Base-by-base conservation (phyloP, 2,888 invertebrate species). In the Plusia festucae region DNA sequence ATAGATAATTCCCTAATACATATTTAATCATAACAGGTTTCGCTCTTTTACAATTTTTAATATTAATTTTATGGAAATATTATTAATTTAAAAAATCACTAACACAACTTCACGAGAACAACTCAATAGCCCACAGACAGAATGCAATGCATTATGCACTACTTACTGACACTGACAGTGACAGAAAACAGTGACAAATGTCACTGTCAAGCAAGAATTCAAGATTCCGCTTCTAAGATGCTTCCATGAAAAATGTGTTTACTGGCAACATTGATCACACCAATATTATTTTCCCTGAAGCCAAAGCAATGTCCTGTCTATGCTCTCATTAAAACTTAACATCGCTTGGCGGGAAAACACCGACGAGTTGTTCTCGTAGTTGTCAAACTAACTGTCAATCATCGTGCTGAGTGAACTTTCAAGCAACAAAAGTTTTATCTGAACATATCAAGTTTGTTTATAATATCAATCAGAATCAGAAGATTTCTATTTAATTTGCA, bases 81-180 rank as follows among this genome's bases (percentile, higher is more conserved):
- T 58, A 60, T 22, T 8, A 40, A 44, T 58, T 40, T 58, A 51
- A 27, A n/a, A 53, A 18, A 20, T 55, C 53, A 77, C 44, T 49
- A 53, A 40, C 54, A 60, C n/a, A n/a, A n/a, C n/a, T n/a, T n/a
- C n/a, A n/a, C 55, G 11, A 49, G 46, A 49, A 49, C 46, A 49
- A 49, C 18, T 46, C 46, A 18, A 8, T 49, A 18, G 18, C 18
- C 11, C 20, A 49, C 46, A 49, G 46, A 49, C 46, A 49, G 46
- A 49, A 49, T 9, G 46, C 46, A 49, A n/a, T 8, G 9, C n/a
- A n/a, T n/a, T n/a, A n/a, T n/a, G n/a, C n/a, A n/a, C n/a, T n/a
- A n/a, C 18, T n/a, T 40, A 40, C 46, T 49, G 46, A 20, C 46
- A 34, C n/a, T n/a, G n/a, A 9, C 5, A 0, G 44, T 34, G 69